Evolutionary conservation across 2,113 vertebrate species (phyloP), one percentile per base, ranked within the genome.

Genomic region (Myanophis thanlyinensis): DNA sequence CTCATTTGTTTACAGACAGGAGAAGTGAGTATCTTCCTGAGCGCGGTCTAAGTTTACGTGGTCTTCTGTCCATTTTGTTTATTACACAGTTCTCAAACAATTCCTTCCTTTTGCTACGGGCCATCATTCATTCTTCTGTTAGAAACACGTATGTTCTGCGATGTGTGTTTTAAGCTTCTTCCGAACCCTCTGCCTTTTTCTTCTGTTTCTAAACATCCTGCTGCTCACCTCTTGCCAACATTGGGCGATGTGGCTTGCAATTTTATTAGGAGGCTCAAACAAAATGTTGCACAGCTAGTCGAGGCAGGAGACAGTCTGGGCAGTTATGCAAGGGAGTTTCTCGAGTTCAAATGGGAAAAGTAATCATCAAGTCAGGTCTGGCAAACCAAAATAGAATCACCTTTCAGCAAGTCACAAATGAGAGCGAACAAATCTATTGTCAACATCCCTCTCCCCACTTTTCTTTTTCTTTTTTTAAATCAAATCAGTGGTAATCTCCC

Each of bases 171-270:
- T 44, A 93, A 95, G 93, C 18, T 97, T 90, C 94, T 90, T 97
- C 95, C 85, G 92, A 95, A 94, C 95, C 95, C 94, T 95, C 94
- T 89, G 35, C 86, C 46, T 80, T 94, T 94, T 97, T 96, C 96
- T 96, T 97, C 95, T 94, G 94, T 96, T 96, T 95, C 94, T 96
- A 95, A 95, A 97, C 96, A 96, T 90, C 94, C 23, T 96, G 95
- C 95, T 90, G 62, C 94, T 95, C 91, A 93, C 54, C 89, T 92
- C 93, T 95, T 97, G 97, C 96, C 96, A 97, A 95, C 23, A 0
- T 46, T 92, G 90, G 93, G 91, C 30, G 95, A 95, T 94, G 97
- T 48, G 95, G 95, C 89, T 93, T 96, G 96, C 96, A 97, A 97
- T 97, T 93, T 96, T 95, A 97, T 97, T 96, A 97, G 84, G 88